Evolutionary conservation across 1,140 invertebrate species (phyloP).

Genomic region (Colletes latitarsis): DNA sequence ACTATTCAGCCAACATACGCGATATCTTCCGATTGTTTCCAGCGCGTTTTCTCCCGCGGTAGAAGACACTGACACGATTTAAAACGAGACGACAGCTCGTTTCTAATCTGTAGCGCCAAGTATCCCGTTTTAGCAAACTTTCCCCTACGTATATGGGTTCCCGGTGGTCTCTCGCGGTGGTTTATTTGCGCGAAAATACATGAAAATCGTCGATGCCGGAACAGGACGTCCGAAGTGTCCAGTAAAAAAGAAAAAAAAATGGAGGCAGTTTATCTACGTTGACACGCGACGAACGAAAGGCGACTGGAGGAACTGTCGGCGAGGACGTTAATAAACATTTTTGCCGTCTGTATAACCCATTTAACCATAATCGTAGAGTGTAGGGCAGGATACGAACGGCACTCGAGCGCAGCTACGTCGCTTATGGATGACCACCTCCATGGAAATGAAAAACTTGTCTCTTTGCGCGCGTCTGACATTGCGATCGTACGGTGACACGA

Average conservation of each 20-base stretch:
- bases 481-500: conserved; percentile 45
- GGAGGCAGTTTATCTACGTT: not conserved
- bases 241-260: not conserved
- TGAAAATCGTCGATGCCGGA: too few species aligned
- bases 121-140: too few species aligned
- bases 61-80: too few species aligned
- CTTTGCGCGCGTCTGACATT: conserved; percentile 12
- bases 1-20: too few species aligned
- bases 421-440: conserved; percentile 43
- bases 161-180: too few species aligned
- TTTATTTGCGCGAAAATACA: too few species aligned
- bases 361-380: conserved; percentile 41
- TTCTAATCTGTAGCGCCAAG: too few species aligned
- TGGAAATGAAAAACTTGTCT: conserved; percentile 48
- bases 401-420: not conserved
- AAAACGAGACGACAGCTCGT: too few species aligned
- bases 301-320: not conserved
- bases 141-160: too few species aligned
- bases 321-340: conserved; percentile 45
- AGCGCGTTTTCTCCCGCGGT: too few species aligned
- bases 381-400: not conserved
- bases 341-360: conserved; percentile 51
- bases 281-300: not conserved
- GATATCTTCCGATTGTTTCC: too few species aligned
- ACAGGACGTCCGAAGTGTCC: too few species aligned